Conservation (phyloP, 2,888 invertebrate genomes). For the Aporophyla lueneburgensis region DNA sequence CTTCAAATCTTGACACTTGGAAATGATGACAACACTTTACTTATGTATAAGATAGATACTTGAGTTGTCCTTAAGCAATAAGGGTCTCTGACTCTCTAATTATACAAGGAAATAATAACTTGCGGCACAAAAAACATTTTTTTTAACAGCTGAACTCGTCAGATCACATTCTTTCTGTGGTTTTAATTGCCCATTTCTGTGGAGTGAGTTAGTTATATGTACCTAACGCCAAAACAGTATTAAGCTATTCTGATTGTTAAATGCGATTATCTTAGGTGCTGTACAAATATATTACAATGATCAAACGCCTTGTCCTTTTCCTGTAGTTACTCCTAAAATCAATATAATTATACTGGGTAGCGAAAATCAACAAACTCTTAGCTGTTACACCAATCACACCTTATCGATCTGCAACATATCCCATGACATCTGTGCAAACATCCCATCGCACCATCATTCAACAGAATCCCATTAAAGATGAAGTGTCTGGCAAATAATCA, state of each 20-base stretch:
- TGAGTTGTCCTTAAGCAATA: constrained; percentile 2
- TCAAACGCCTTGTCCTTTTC: not conserved
- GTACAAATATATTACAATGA: too few species aligned
- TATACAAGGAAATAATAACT: not conserved
- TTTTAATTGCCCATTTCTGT: not conserved
- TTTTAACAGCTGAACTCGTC: not conserved
- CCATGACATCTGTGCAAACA: constrained; percentile 40
- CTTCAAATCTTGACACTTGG: constrained; percentile 8
- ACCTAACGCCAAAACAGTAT: not conserved
- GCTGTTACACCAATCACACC: not conserved
- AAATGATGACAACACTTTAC: constrained; percentile 8
- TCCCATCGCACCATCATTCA: constrained; percentile 24
- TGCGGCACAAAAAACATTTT: not conserved
- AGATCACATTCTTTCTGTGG: not conserved
- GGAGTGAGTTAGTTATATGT: not conserved
- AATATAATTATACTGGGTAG: not conserved
- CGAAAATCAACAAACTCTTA: not conserved
- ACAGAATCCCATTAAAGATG: constrained; percentile 48
- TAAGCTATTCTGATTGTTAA: not conserved
- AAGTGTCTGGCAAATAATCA: constrained; percentile 61
- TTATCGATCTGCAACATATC: constrained; percentile 14
- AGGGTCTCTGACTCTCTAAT: not conserved
- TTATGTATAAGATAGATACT: constrained; percentile 23
- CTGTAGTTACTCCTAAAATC: not conserved
- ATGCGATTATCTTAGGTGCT: not conserved